Evolutionary conservation across 2,888 invertebrate species (phyloP), one percentile per base, ranked within the genome.

Genomic region (Orchestes rusci): DNA sequence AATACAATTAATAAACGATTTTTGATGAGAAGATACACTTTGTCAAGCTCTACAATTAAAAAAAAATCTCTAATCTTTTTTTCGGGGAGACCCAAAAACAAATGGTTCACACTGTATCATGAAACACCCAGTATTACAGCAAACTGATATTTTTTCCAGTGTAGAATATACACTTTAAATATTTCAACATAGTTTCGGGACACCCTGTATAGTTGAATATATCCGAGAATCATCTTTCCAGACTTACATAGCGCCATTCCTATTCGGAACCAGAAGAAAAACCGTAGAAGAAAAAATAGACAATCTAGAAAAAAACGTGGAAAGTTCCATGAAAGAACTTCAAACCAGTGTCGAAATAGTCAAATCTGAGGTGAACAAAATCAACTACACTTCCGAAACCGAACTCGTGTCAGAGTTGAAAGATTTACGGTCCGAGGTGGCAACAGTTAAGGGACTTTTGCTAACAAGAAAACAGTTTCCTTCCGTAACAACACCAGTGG

Each of bases 381-480:
- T 70, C 4, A 68, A 65, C 50, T 69, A 72, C 52, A 70, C 62
- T 45, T 56, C 57, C 15, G 66, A 65, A 39, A 66, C 61, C 27
- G 70, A 72, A n/a, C 62, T 78, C 33, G 67, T 74, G 43, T 72
- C 76, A n/a, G 79, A 83, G 57, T 68, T 84, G 7, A 74, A 74
- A 52, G 77, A 74, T 41, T 71, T 85, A 46, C 82, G 83, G 61
- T 72, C 75, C 38, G 85, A 86, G 57, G 69, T 86, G 28, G 73
- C 80, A 1, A 79, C 82, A 10, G 80, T 86, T 16, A 85, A 85
- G 66, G 83, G 84, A 41, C 74, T 85, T 39, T 64, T 85, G 33
- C 69, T 85, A 15, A 82, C 79, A 69, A 79, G 87, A 59, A 87
- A 86, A 66, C 87, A 87, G 69, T 88, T 88, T 66, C 83, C 87